These are phyloP conservation scores for Deladenus siricidicola DNA, from an alignment of 2,888 invertebrate genomes.

Conservation along the genomic window DNA sequence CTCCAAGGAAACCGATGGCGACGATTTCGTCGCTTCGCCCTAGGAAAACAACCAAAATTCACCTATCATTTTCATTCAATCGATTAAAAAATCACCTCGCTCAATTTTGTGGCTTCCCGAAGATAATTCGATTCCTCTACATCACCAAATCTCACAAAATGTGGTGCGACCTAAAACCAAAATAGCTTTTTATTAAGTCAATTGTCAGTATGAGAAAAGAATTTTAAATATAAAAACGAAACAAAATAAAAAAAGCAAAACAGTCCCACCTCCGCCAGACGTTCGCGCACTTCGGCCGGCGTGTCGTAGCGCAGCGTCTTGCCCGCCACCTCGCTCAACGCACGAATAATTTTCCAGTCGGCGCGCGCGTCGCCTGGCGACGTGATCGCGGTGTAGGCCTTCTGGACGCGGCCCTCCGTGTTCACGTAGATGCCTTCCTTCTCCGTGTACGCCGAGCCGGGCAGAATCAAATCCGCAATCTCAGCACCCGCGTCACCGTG, in stretches of 20 bases:
- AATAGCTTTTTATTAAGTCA: neutral
- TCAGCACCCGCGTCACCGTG: slow-evolving; percentile 89
- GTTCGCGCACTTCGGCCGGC: slow-evolving; percentile 70
- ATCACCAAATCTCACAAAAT: slow-evolving; percentile 74
- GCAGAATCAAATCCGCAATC: slow-evolving; percentile 83
- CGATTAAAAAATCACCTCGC: slow-evolving; percentile 17
- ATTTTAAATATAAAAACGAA: neutral
- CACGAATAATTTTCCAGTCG: slow-evolving; percentile 97
- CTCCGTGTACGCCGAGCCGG: slow-evolving; percentile 94
- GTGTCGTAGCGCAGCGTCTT: slow-evolving; percentile 75
- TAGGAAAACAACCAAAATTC: too few relatives aligned
- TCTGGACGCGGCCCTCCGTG: slow-evolving; percentile 80
- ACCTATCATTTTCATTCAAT: too few relatives aligned
- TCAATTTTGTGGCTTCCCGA: slow-evolving; percentile 69
- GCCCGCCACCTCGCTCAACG: slow-evolving; percentile 80
- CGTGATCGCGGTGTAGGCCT: slow-evolving; percentile 43
- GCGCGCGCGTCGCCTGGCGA: slow-evolving; percentile 66
- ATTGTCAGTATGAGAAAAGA: neutral
- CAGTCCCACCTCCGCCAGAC: slow-evolving; percentile 64
- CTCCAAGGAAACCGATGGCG: neutral
- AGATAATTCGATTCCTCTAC: slow-evolving; percentile 77
- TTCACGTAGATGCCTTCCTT: slow-evolving; percentile 95
- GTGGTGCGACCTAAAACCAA: slow-evolving; percentile 67
- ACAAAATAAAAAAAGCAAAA: neutral
- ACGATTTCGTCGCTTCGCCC: too few relatives aligned